Conservation (phyloP, 2,797 vertebrate species). For the Anolis apletophallus region DNA sequence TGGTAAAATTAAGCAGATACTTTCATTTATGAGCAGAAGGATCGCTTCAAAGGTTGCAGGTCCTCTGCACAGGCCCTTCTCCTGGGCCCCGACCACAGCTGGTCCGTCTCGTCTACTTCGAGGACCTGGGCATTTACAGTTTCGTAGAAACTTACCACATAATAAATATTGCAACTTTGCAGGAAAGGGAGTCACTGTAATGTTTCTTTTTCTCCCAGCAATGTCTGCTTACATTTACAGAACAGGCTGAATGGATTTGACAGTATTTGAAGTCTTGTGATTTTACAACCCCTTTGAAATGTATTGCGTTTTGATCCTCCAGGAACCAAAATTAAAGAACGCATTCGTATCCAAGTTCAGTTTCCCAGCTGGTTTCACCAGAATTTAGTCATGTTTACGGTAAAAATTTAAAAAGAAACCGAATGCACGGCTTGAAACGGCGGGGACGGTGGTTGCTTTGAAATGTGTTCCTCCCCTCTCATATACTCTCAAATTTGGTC, state of each 20-base stretch:
- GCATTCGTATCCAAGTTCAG: constrained; percentile 47
- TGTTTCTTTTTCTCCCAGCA: constrained; percentile 25
- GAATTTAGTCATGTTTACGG: constrained; percentile 49
- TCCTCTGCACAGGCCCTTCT: no score
- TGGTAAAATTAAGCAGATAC: neutral
- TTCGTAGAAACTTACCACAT: constrained; percentile 11
- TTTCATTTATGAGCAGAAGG: neutral
- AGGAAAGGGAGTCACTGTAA: constrained; percentile 37
- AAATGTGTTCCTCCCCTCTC: constrained; percentile 39
- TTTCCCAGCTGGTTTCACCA: constrained; percentile 59
- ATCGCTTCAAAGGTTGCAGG: neutral
- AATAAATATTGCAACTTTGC: constrained; percentile 38
- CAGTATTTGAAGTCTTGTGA: accelerated
- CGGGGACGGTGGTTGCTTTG: constrained; percentile 35
- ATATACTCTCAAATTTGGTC: constrained; percentile 59
- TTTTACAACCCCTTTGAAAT: neutral
- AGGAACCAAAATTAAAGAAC: constrained; percentile 44
- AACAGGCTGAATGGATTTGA: constrained; percentile 28
- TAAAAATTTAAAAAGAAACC: constrained; percentile 56
- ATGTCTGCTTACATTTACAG: constrained; percentile 36
- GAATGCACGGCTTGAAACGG: constrained; percentile 39
- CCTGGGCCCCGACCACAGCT: neutral
- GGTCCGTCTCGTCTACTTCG: neutral
- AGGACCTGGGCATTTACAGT: neutral
- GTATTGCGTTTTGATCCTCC: constrained; percentile 25